Base-by-base conservation (phyloP, 2,113 vertebrate species). In the Aspidoscelis tigris region DNA sequence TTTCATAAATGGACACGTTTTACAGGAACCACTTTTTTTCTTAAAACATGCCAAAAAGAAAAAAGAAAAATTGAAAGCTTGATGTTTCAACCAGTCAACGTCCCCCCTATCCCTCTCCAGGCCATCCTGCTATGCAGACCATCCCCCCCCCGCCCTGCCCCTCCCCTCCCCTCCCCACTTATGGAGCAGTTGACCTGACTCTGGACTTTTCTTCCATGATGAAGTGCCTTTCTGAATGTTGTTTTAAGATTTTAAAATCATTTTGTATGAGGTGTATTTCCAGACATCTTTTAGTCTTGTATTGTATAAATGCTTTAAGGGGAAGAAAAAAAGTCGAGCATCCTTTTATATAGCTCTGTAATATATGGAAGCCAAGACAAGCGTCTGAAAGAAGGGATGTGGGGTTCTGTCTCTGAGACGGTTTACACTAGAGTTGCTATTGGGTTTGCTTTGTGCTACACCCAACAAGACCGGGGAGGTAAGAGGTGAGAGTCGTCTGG, bases 201-300 rank as follows among this genome's bases (percentile, higher is more conserved):
- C 97, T 97, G 97, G 97, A 96, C 95, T 95, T 93, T 94, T 97
- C 95, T 95, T 97, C 96, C 96, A 96, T 96, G 97, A 97, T 96
- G 96, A 99, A 99, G 98, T 99, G 98, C 98, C 98, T 99, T 99
- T 97, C 95, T 96, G 96, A 96, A 96, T 96, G 96, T 97, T 97
- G 96, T 97, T 98, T 97, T 96, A 97, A 95, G 96, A 93, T 92
- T 84, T 78, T 14, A 70, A 69, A 93, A 96, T 95, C 93, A 96
- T 96, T 99, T 98, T 98, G 95, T 97, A 98, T 94, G 95, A 95
- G 94, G 94, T 93, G 64, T 96, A 96, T 97, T 97, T 96, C 96
- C 96, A 96, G 96, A 97, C 96, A 97, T 96, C 95, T 97, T 94
- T 95, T 95, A 95, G 92, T 96, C 96, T 97, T 96, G 95, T 96